phyloP scores from a whole-genome alignment of 2,888 invertebrate species.

The Cartodere bifasciata region DNA sequence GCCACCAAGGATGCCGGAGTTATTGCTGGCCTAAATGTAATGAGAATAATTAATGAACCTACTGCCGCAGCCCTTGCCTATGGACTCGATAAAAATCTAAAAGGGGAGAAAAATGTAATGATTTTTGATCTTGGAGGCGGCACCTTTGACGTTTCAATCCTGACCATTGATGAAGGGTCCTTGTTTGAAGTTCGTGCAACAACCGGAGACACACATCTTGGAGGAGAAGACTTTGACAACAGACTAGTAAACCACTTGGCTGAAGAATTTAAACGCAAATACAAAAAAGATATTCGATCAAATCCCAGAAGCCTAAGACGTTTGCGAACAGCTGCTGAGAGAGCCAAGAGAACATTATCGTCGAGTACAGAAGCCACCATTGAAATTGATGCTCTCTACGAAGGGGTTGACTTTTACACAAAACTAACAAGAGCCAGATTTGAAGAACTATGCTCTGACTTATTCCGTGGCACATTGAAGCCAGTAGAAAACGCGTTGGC shows the following conservation, averaged over 20 bases:
- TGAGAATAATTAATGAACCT: slow-evolving; percentile 74
- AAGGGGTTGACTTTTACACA: slow-evolving; percentile 61
- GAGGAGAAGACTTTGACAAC: slow-evolving; percentile 54
- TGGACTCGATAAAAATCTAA: slow-evolving; percentile 54
- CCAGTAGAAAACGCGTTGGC: slow-evolving; percentile 35
- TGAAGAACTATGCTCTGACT: slow-evolving; percentile 59
- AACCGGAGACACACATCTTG: slow-evolving; percentile 70
- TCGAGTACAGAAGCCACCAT: slow-evolving; percentile 64
- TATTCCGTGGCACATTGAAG: slow-evolving; percentile 30
- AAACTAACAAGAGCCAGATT: slow-evolving; percentile 61
- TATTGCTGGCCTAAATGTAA: slow-evolving; percentile 49
- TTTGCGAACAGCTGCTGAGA: slow-evolving; percentile 38
- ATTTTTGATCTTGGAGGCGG: slow-evolving; percentile 52
- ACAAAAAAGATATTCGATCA: slow-evolving; percentile 34
- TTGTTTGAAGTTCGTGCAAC: slow-evolving; percentile 69
- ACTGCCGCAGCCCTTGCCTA: slow-evolving; percentile 65
- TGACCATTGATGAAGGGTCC: slow-evolving; percentile 68
- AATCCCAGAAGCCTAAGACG: slow-evolving; percentile 35
- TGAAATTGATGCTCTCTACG: slow-evolving; percentile 65
- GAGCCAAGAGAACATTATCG: slow-evolving; percentile 49
- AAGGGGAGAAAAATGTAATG: slow-evolving; percentile 51
- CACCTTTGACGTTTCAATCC: slow-evolving; percentile 73
- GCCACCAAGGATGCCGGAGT: slow-evolving; percentile 74
- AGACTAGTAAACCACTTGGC: slow-evolving; percentile 41
- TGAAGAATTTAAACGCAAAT: slow-evolving; percentile 41